These are phyloP conservation scores for Paralichthys olivaceus DNA, from an alignment of 2,113 vertebrate species.

Conservation along the genomic window DNA sequence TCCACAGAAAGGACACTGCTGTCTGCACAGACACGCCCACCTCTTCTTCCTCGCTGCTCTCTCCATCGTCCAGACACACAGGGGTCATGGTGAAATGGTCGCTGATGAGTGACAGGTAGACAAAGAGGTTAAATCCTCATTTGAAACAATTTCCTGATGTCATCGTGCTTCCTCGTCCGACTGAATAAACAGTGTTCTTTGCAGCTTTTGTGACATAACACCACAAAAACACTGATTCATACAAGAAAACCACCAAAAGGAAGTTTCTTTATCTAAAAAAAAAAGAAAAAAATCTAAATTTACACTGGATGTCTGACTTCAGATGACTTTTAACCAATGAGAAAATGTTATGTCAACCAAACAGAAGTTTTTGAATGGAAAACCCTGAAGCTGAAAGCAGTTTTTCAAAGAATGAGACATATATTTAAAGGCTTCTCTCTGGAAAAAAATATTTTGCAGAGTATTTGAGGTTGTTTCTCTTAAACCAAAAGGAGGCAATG, in stretches of 20 bases:
- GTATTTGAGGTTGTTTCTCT: conserved; percentile 3
- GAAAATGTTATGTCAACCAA: not conserved
- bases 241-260: not conserved
- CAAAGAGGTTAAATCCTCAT: not conserved
- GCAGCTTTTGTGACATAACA: not conserved
- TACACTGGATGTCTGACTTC: not conserved
- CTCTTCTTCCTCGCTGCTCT: conserved; percentile 53
- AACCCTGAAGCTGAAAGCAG: not conserved
- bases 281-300: not conserved
- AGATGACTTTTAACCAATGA: not conserved
- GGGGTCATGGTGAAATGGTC: not conserved
- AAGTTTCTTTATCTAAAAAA: not conserved
- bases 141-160: not conserved
- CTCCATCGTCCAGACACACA: conserved; percentile 35
- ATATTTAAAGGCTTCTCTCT: not conserved
- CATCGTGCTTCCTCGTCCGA: conserved; percentile 9
- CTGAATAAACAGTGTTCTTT: not conserved
- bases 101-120: conserved; percentile 7
- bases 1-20: conserved; percentile 50
- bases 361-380: conserved; percentile 20
- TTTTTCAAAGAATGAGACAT: conserved; percentile 1
- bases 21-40: conserved; percentile 37
- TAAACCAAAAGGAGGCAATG: conserved; percentile 18
- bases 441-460: not conserved
- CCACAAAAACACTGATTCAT: not conserved